phyloP scores from a whole-genome alignment of 1,140 invertebrate species.

The Diachasma alloeum region DNA sequence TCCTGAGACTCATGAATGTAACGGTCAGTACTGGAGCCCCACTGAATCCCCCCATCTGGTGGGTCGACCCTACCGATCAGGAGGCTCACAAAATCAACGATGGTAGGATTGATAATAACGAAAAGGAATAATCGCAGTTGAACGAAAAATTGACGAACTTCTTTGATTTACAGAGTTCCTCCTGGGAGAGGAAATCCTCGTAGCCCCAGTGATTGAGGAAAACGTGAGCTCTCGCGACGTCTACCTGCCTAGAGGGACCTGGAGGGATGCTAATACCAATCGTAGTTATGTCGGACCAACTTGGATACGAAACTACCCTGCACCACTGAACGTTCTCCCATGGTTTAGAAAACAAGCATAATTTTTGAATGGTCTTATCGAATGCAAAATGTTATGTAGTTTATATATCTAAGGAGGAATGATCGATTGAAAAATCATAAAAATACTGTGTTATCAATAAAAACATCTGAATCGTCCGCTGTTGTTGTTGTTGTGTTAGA shows the following conservation, averaged over 20 bases:
- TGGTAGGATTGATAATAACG: slow-evolving; percentile 59
- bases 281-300: slow-evolving; percentile 67
- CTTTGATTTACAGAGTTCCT: slow-evolving; percentile 76
- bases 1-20: slow-evolving; percentile 70
- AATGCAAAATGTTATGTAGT: background rate
- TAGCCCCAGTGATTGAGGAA: slow-evolving; percentile 81
- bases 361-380: background rate
- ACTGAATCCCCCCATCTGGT: slow-evolving; percentile 91
- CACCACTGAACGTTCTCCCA: slow-evolving; percentile 72
- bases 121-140: background rate
- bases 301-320: slow-evolving; percentile 74
- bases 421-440: no score
- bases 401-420: background rate
- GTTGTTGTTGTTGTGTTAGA: no score
- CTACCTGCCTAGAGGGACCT: slow-evolving; percentile 78
- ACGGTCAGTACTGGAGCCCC: slow-evolving; percentile 74
- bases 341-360: slow-evolving; percentile 64
- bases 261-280: slow-evolving; percentile 69
- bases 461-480: no score
- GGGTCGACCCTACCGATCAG: slow-evolving; percentile 78
- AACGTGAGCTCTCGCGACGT: slow-evolving; percentile 74
- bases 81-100: slow-evolving; percentile 73
- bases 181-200: slow-evolving; percentile 83
- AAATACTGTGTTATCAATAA: no score
- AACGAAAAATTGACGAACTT: background rate